Percentiles rank a stretch among this genome's conserved stretches.
These are phyloP conservation scores for Corythucha ciliata DNA, from an alignment of 2,888 invertebrate genomes.

Conservation along the genomic window DNA sequence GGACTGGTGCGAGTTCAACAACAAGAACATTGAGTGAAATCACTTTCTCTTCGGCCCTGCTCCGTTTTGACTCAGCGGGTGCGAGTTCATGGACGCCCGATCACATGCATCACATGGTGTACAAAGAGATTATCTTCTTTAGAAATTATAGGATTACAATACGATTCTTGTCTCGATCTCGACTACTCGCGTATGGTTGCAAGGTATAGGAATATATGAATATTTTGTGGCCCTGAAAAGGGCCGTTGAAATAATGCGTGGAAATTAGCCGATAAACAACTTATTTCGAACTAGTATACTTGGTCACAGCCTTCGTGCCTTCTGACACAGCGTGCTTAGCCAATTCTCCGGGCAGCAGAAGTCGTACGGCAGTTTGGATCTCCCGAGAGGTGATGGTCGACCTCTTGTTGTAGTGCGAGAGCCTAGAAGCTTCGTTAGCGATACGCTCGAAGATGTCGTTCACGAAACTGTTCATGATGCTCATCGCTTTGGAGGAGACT, in stretches of 20 bases:
- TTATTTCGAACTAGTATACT: conserved; percentile 21
- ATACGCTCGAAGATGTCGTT: conserved; percentile 65
- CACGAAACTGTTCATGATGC: conserved; percentile 66
- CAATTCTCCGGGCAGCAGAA: conserved; percentile 51
- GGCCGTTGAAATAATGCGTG: conserved; percentile 30
- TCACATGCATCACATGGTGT: no score
- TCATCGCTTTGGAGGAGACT: conserved; percentile 59
- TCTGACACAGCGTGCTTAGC: conserved; percentile 61
- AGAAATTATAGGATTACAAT: no score
- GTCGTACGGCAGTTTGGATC: conserved; percentile 57
- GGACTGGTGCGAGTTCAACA: no score
- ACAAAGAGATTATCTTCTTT: no score
- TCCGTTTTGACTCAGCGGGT: no score
- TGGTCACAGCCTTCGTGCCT: conserved; percentile 44
- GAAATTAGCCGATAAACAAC: no score
- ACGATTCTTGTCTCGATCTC: no score
- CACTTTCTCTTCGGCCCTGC: no score
- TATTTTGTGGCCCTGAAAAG: conserved; percentile 33
- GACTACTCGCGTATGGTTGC: no score
- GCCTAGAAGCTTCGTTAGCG: conserved; percentile 54
- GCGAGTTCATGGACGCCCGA: no score
- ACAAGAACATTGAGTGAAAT: no score
- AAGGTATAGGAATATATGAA: no score
- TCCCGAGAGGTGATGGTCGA: conserved; percentile 59
- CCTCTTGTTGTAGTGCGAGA: conserved; percentile 52